These are phyloP conservation scores for Sceloporus undulatus DNA, from an alignment of 2,113 vertebrate species.

Conservation along the genomic window DNA sequence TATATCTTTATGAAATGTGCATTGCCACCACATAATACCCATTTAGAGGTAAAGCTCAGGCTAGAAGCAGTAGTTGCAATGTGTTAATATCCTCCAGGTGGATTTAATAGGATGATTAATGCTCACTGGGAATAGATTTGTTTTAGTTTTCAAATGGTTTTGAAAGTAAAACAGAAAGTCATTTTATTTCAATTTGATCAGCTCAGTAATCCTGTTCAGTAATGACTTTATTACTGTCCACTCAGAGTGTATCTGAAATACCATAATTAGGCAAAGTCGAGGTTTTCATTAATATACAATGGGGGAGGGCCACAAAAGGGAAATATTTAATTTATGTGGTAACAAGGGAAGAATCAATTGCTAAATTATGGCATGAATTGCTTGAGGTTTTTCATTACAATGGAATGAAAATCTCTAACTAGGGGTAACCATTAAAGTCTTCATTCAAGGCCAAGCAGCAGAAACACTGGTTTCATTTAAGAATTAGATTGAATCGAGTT, in stretches of 20 bases:
- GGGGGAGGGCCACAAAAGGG: neutral
- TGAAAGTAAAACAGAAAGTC: slow-evolving; percentile 76
- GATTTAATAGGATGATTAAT: slow-evolving; percentile 76
- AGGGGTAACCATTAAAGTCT: neutral
- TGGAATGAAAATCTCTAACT: slow-evolving; percentile 20
- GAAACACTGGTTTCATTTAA: neutral
- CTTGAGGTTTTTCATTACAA: slow-evolving; percentile 38
- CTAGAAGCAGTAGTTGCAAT: slow-evolving; percentile 75
- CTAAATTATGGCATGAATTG: neutral
- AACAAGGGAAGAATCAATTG: slow-evolving; percentile 18
- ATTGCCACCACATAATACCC: slow-evolving; percentile 68
- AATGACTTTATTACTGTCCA: slow-evolving; percentile 54
- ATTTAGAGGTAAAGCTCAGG: slow-evolving; percentile 70
- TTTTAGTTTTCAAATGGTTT: slow-evolving; percentile 75
- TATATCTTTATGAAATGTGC: slow-evolving; percentile 73
- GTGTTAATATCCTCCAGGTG: slow-evolving; percentile 75
- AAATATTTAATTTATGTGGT: neutral
- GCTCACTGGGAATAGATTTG: slow-evolving; percentile 63
- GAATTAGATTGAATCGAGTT: slow-evolving; percentile 11
- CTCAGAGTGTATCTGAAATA: slow-evolving; percentile 38
- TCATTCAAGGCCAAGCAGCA: slow-evolving; percentile 6
- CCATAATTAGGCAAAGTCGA: slow-evolving; percentile 32
- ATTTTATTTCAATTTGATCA: slow-evolving; percentile 73
- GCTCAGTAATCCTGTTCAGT: slow-evolving; percentile 61
- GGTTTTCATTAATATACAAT: slow-evolving; percentile 23